phyloP scores from a whole-genome alignment of 2,797 vertebrate genomes.

The Peromyscus nudipes region DNA sequence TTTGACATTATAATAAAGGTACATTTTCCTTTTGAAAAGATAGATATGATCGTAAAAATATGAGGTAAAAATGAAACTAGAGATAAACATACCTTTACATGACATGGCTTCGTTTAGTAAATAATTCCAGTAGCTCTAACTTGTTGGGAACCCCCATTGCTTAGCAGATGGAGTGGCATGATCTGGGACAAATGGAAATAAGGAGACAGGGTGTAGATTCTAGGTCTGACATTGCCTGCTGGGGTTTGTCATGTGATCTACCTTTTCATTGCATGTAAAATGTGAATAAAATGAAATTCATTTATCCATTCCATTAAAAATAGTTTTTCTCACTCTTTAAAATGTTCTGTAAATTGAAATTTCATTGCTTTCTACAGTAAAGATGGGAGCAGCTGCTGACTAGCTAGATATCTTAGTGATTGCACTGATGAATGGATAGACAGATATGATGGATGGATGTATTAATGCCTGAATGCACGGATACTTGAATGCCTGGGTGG shows the following conservation, averaged over 20 bases:
- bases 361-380: slow-evolving; percentile 29
- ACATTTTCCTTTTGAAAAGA: slow-evolving; percentile 66
- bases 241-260: not conserved
- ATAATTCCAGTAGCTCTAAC: not conserved
- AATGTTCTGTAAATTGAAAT: not conserved
- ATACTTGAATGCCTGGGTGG: too few relatives aligned
- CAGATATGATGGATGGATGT: not conserved
- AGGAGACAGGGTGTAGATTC: not conserved
- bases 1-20: slow-evolving; percentile 15
- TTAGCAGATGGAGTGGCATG: slow-evolving; percentile 59
- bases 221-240: not conserved
- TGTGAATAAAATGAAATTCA: not conserved
- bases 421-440: not conserved
- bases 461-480: not conserved
- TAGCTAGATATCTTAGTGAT: not conserved
- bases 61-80: slow-evolving; percentile 48
- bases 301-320: not conserved
- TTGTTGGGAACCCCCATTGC: not conserved
- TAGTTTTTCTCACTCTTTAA: not conserved
- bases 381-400: not conserved
- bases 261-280: slow-evolving; percentile 71
- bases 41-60: not conserved
- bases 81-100: not conserved
- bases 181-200: not conserved
- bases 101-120: not conserved